A percentile compares a stretch with the other conserved stretches of the same genome.
Conservation (phyloP, 1,140 invertebrate genomes). For the Doryteuthis pealeii region DNA sequence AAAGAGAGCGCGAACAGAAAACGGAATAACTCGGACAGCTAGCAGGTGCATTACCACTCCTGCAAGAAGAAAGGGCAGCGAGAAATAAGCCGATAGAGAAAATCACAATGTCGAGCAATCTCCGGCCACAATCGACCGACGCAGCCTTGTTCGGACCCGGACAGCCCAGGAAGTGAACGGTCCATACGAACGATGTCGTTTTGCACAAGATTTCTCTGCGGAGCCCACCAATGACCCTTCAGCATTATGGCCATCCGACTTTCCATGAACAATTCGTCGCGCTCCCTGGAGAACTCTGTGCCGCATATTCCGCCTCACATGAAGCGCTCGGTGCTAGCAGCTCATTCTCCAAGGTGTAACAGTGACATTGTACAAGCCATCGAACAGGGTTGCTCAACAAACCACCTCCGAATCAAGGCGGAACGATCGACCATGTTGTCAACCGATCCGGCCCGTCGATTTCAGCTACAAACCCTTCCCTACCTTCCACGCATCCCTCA, state of each 20-base stretch:
- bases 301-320: conserved; percentile 82
- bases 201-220: background rate
- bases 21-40: background rate
- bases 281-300: conserved; percentile 74
- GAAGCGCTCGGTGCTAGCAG: conserved; percentile 79
- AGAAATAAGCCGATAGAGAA: background rate
- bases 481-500: conserved; percentile 20
- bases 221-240: background rate
- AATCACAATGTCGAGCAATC: background rate
- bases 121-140: background rate
- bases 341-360: conserved; percentile 71
- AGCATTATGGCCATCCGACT: background rate
- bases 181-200: background rate
- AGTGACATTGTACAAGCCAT: conserved; percentile 88
- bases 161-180: background rate
- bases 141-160: background rate
- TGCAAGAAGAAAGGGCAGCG: background rate
- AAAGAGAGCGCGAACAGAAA: background rate
- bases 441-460: conserved; percentile 13
- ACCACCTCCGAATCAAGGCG: conserved; percentile 31
- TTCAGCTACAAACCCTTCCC: conserved; percentile 21
- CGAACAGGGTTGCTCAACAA: conserved; percentile 70
- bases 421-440: background rate
- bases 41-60: no score
- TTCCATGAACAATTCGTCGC: conserved; percentile 13